Percentiles rank a stretch among this genome's conserved stretches.
Evolutionary conservation across 2,888 invertebrate species (phyloP).

Genomic region (Scaeva pyrastri): DNA sequence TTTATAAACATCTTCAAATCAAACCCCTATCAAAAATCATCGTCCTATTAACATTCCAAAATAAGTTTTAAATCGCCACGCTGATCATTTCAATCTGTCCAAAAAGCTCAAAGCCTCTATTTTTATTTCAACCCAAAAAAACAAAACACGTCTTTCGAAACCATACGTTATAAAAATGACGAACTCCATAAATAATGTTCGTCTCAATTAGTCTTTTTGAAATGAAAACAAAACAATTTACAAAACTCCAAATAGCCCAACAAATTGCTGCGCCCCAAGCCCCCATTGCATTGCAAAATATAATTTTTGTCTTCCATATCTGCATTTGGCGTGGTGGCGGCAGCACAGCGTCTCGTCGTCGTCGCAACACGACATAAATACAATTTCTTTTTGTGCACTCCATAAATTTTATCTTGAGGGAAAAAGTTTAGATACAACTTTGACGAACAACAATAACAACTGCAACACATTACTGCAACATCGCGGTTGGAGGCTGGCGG

Average conservation of each 20-base stretch:
- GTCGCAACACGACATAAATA: neutral
- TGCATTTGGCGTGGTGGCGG: too few species aligned
- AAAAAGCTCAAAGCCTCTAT: too few species aligned
- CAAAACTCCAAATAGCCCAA: constrained; percentile 18
- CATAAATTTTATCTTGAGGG: constrained; percentile 5
- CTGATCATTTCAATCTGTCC: too few species aligned
- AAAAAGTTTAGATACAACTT: neutral
- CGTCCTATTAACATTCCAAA: too few species aligned
- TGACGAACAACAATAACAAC: constrained; percentile 32
- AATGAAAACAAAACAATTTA: constrained; percentile 11
- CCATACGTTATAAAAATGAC: neutral
- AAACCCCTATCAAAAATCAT: too few species aligned
- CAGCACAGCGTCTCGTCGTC: too few species aligned
- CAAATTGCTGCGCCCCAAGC: constrained; percentile 50
- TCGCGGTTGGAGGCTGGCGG: neutral
- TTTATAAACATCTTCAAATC: too few species aligned
- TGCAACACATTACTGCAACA: constrained; percentile 1
- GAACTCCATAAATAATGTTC: constrained; percentile 3
- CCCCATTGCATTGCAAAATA: constrained; percentile 26
- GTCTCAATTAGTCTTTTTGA: constrained; percentile 23
- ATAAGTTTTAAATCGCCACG: too few species aligned
- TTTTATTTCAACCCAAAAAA: too few species aligned
- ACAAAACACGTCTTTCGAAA: neutral
- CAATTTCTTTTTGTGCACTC: constrained; percentile 33
- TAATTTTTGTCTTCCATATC: constrained; percentile 45